Conservation (phyloP, 2,888 invertebrate genomes). For the Dasysyrphus albostriatus region DNA sequence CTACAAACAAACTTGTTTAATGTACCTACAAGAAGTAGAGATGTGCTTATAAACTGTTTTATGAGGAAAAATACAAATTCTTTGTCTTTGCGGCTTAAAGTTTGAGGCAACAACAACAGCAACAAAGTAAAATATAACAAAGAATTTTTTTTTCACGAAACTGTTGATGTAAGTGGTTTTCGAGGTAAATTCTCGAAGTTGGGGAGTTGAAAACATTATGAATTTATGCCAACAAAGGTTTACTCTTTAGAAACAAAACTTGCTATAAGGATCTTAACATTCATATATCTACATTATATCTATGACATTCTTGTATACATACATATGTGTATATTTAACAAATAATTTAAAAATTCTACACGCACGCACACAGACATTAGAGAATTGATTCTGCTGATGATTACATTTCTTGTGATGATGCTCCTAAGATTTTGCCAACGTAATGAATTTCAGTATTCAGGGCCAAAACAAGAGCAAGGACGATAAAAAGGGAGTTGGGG, state of each 20-base stretch:
- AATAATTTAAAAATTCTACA: background rate
- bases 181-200: background rate
- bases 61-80: background rate
- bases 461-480: constrained; percentile 17
- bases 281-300: background rate
- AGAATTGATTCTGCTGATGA: constrained; percentile 30
- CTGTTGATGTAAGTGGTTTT: constrained; percentile 20
- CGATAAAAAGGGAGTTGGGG: background rate
- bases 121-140: background rate
- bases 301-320: background rate
- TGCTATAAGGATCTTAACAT: constrained; percentile 9
- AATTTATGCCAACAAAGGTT: background rate
- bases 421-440: constrained; percentile 26
- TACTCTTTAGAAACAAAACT: background rate
- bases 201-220: background rate
- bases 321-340: background rate
- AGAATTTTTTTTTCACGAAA: background rate
- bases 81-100: constrained; percentile 4
- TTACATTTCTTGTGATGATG: constrained; percentile 20
- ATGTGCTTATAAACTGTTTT: background rate
- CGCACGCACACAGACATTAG: background rate
- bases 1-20: too few relatives aligned
- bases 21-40: too few relatives aligned
- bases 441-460: constrained; percentile 30
- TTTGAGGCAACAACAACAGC: background rate